A percentile compares a stretch with the other conserved stretches of the same genome.
Evolutionary conservation across 2,797 vertebrate genomes (phyloP).

Genomic region (Carduelis carduelis): DNA sequence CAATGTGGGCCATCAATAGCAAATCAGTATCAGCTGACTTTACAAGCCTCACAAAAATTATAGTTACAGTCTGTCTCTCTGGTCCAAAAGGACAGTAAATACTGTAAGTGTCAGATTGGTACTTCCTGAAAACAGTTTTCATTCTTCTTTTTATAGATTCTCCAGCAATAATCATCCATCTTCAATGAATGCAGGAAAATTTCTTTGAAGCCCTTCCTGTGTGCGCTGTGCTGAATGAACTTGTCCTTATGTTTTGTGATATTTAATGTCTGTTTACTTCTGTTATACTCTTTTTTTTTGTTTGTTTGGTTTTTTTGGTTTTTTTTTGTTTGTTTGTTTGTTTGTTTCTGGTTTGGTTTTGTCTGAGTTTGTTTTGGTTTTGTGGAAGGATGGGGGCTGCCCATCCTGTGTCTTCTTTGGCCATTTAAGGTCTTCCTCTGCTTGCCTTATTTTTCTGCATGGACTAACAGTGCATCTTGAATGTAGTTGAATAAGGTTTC

Average conservation of each 20-base stretch:
- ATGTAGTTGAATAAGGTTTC: not conserved
- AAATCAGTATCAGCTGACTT: not conserved
- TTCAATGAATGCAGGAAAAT: not conserved
- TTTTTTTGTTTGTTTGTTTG: not conserved
- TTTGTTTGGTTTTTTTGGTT: rapidly evolving
- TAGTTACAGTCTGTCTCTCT: not conserved
- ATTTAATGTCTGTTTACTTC: no score
- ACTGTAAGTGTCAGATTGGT: not conserved
- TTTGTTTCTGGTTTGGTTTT: not conserved
- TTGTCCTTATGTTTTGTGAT: not conserved
- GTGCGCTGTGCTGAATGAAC: not conserved
- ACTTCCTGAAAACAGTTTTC: not conserved
- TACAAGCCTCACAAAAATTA: not conserved
- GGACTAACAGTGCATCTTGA: not conserved
- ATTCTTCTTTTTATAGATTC: not conserved
- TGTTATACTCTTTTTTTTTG: no score
- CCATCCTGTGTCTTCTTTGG: not conserved
- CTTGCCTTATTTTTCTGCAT: not conserved
- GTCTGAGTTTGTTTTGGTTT: not conserved
- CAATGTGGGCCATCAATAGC: not conserved
- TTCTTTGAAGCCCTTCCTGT: not conserved
- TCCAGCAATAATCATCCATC: not conserved
- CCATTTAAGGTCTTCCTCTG: not conserved
- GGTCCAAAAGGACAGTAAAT: not conserved
- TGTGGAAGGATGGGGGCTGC: not conserved